Base-by-base conservation (phyloP, 2,113 vertebrate species). In the Pachycephala philippinensis region DNA sequence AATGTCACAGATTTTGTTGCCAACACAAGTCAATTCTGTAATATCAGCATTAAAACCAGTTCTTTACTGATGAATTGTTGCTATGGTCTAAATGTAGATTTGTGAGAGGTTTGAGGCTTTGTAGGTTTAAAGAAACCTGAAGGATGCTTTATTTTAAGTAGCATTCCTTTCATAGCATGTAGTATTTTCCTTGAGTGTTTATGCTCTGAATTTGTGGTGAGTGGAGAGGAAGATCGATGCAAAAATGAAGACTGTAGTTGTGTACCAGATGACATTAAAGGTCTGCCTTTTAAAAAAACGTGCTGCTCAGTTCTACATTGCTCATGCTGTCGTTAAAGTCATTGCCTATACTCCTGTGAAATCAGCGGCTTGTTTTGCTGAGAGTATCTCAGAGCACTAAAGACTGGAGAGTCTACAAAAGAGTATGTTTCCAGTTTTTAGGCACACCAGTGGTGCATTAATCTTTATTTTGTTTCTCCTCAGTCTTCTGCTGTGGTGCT, bases 1-100 rank as follows among this genome's bases (percentile, higher is more conserved):
- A 95, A 95, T 75, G 71, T 96, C 8, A 47, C 93, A 78, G 86
- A 60, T 96, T 90, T 95, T 95, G 66, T 39, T 97, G 91, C 92
- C 79, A 89, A 84, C 65, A 10, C 37, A 57, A 74, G 54, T 44
- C 28, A 70, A 5, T 79, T 60, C 30, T 54, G 11, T 53, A 40
- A 24, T 45, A 39, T 6, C 31, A 40, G 30, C 24, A 17, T 83
- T 72, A 85, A 93, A 86, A 47, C 11, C 13, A 57, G 30, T 52
- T 87, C 28, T 68, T 76, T 49, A 31, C 15, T 17, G 23, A 39
- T 61, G 7, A 49, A 9, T 87, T 78, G 44, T 71, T 61, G 50
- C 35, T 39, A 1, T 8, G 1, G 60, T 80, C 23, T 60, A 56
- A 74, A 17, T 24, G 10, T 40, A 59, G 66, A 24, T 85, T 72